A percentile compares a stretch with the other conserved stretches of the same genome.
Evolutionary conservation across 2,797 vertebrate genomes (phyloP).

Genomic region (Enteromius treurensis): DNA sequence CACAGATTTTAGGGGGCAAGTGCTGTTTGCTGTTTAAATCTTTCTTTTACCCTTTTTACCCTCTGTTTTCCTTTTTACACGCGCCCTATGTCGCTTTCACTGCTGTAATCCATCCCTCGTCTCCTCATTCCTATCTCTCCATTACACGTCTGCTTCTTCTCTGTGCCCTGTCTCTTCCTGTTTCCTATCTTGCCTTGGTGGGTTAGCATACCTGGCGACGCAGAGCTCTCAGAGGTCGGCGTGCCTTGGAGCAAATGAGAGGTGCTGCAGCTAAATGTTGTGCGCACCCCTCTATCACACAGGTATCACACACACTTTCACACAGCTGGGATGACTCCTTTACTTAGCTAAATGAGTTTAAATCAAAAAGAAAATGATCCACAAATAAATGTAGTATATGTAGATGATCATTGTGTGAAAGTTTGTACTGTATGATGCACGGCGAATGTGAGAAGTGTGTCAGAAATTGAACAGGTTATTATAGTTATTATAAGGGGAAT

Average conservation of each 20-base stretch:
- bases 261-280: slow-evolving; percentile 51
- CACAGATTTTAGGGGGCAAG: background rate
- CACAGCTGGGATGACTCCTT: background rate
- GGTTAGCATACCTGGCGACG: slow-evolving; percentile 56
- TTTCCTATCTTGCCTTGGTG: slow-evolving; percentile 55
- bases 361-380: background rate
- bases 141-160: slow-evolving; percentile 29
- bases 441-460: background rate
- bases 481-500: background rate
- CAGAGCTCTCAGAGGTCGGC: slow-evolving; percentile 57
- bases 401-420: background rate
- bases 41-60: slow-evolving; percentile 36
- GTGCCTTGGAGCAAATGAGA: slow-evolving; percentile 50
- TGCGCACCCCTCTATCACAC: slow-evolving; percentile 46
- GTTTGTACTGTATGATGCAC: background rate
- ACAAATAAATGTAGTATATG: background rate
- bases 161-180: slow-evolving; percentile 28
- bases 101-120: slow-evolving; percentile 36
- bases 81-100: slow-evolving; percentile 26
- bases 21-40: slow-evolving; percentile 46
- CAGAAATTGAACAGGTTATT: background rate
- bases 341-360: background rate
- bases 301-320: slow-evolving; percentile 52
- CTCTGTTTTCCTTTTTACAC: slow-evolving; percentile 43
- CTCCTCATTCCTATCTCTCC: slow-evolving; percentile 25